phyloP scores from a whole-genome alignment of 1,140 invertebrate species.

The Drosophila subpulchrella region DNA sequence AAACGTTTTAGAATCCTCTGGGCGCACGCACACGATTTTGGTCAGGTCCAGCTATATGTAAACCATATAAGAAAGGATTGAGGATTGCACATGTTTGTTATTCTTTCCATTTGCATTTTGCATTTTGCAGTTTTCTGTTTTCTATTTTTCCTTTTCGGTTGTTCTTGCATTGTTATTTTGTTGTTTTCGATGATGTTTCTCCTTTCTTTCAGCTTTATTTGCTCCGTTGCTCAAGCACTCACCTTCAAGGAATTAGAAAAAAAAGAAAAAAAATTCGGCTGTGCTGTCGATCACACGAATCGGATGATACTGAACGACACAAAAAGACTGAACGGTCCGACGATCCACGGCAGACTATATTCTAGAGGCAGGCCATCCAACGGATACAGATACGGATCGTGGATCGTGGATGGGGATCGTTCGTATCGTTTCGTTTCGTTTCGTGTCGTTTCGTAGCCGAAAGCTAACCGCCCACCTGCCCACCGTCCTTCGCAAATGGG shows the following conservation, averaged over 20 bases:
- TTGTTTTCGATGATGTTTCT: slow-evolving; percentile 10
- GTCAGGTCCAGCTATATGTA: slow-evolving; percentile 2
- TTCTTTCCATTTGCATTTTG: slow-evolving; percentile 27
- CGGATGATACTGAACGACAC: slow-evolving; percentile 82
- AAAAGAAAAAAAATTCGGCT: slow-evolving; percentile 83
- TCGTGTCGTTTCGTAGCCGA: neutral
- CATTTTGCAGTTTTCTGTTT: slow-evolving; percentile 18
- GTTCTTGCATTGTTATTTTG: slow-evolving; percentile 27
- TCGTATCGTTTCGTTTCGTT: slow-evolving; percentile 1
- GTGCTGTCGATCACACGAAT: slow-evolving; percentile 82
- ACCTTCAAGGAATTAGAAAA: slow-evolving; percentile 85
- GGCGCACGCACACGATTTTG: slow-evolving; percentile 14
- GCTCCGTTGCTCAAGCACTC: slow-evolving; percentile 61
- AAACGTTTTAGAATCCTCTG: slow-evolving; percentile 25
- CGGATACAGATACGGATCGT: slow-evolving; percentile 76
- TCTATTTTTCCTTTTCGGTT: slow-evolving; percentile 3
- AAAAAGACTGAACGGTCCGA: slow-evolving; percentile 85
- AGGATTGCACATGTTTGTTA: slow-evolving; percentile 2
- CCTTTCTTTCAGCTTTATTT: slow-evolving; percentile 6
- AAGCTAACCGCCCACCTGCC: slow-evolving; percentile 67
- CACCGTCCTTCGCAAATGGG: slow-evolving; percentile 59
- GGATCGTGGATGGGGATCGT: neutral
- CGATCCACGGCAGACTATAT: slow-evolving; percentile 85
- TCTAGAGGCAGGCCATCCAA: slow-evolving; percentile 58
- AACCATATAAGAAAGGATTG: slow-evolving; percentile 3